phyloP scores from a whole-genome alignment of 2,888 invertebrate genomes.

The Rhamphomyia laevipes region DNA sequence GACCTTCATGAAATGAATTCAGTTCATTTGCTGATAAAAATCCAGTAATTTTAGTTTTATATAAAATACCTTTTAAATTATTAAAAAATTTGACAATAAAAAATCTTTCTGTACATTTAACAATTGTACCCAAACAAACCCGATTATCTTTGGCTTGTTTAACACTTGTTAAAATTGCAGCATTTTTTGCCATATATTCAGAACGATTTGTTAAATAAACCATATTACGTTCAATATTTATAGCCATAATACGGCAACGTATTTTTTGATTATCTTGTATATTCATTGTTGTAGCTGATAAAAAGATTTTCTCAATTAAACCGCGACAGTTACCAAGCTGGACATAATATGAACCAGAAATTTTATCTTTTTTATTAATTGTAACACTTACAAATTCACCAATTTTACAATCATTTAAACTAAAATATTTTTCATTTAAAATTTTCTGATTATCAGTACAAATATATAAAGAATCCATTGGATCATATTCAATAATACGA shows the following conservation, averaged over 20 bases:
- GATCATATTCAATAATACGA: constrained; percentile 53
- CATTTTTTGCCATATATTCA: constrained; percentile 45
- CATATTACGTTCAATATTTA: constrained; percentile 38
- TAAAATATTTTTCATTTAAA: constrained; percentile 46
- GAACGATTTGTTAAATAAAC: constrained; percentile 54
- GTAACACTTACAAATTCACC: constrained; percentile 46
- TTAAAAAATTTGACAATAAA: constrained; percentile 35
- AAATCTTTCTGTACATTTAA: constrained; percentile 24
- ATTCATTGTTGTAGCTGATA: constrained; percentile 41
- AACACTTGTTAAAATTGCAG: constrained; percentile 41
- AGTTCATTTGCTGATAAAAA: constrained; percentile 17
- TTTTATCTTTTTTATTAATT: constrained; percentile 38
- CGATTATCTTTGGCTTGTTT: constrained; percentile 41
- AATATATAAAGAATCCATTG: constrained; percentile 52
- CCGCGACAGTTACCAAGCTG: constrained; percentile 26
- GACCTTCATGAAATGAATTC: constrained; percentile 25
- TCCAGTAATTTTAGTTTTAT: constrained; percentile 20
- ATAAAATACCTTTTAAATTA: constrained; percentile 34
- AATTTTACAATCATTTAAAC: constrained; percentile 38
- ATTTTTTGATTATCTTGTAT: constrained; percentile 45
- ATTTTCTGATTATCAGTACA: constrained; percentile 50
- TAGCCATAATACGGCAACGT: constrained; percentile 47
- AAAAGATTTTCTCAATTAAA: constrained; percentile 45
- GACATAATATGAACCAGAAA: constrained; percentile 28
- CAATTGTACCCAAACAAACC: constrained; percentile 29